Conservation (phyloP, 2,797 vertebrate genomes). For the Iguana delicatissima region DNA sequence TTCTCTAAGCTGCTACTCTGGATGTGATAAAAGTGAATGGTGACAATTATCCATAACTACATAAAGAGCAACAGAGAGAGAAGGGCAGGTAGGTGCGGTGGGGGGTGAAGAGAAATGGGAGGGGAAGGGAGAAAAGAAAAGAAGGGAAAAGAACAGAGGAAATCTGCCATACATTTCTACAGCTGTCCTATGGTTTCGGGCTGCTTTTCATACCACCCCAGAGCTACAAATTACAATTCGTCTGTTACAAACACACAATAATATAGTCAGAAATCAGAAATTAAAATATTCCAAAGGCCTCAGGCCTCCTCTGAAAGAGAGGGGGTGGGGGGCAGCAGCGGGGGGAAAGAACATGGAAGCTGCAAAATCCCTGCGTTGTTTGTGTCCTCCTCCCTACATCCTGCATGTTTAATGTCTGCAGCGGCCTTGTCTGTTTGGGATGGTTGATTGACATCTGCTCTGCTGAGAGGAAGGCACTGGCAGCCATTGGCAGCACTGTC, state of each 20-base stretch:
- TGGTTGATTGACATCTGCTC: conserved; percentile 96
- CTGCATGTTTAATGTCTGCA: conserved; percentile 82
- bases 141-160: conserved; percentile 46
- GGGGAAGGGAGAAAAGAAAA: conserved; percentile 10
- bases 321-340: conserved; percentile 49
- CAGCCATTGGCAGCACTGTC: conserved; percentile 85
- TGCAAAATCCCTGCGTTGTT: conserved; percentile 77
- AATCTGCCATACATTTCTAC: conserved; percentile 64
- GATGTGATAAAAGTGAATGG: conserved; percentile 81
- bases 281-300: conserved; percentile 90
- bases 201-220: conserved; percentile 80
- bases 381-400: conserved; percentile 76
- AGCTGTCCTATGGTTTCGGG: conserved; percentile 76
- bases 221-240: conserved; percentile 91
- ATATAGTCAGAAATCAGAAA: conserved; percentile 90
- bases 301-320: conserved; percentile 82
- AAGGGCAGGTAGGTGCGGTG: conserved; percentile 2
- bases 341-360: conserved; percentile 60
- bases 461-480: conserved; percentile 86
- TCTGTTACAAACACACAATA: conserved; percentile 88
- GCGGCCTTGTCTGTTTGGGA: conserved; percentile 86
- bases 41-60: conserved; percentile 82
- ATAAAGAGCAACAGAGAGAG: conserved; percentile 63
- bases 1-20: conserved; percentile 80
- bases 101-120: background rate